A percentile compares a stretch with the other conserved stretches of the same genome.
Conservation (phyloP, 2,113 vertebrate genomes). For the Strigops habroptila region DNA sequence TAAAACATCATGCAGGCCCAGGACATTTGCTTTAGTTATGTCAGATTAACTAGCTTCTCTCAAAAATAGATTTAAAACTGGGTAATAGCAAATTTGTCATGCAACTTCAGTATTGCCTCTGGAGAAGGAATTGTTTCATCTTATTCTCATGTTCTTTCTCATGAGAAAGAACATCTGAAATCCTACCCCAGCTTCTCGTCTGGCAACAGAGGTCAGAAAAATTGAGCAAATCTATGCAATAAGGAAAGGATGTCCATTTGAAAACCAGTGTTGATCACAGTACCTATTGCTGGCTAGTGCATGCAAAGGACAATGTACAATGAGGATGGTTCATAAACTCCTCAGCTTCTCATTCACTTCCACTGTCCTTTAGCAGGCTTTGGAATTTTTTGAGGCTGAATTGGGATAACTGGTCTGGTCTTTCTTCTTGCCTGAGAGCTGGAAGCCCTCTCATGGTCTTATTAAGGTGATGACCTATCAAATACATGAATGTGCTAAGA, state of each 20-base stretch:
- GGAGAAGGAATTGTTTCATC: not conserved
- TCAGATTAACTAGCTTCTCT: not conserved
- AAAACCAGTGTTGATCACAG: not conserved
- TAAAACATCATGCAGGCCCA: not conserved
- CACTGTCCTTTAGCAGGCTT: not conserved
- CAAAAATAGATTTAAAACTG: not conserved
- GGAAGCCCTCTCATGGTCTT: not conserved
- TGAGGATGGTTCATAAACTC: not conserved
- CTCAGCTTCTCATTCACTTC: not conserved
- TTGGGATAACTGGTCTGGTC: not conserved
- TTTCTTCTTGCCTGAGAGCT: not conserved
- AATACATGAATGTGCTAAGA: not conserved
- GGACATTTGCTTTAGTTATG: not conserved
- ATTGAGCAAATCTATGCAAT: not conserved
- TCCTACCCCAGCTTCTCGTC: not conserved
- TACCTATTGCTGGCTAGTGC: not conserved
- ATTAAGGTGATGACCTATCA: conserved; percentile 21
- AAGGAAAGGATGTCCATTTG: not conserved
- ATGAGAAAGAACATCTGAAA: not conserved
- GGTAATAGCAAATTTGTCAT: not conserved
- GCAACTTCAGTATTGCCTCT: not conserved
- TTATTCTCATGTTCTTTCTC: not conserved
- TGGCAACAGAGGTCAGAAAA: not conserved
- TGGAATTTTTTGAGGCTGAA: not conserved
- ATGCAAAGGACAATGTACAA: not conserved